Evolutionary conservation across 92 coral and sea anemone genomes (phyloP), one percentile per base, ranked within the genome.

Genomic region (Porites lobata): DNA sequence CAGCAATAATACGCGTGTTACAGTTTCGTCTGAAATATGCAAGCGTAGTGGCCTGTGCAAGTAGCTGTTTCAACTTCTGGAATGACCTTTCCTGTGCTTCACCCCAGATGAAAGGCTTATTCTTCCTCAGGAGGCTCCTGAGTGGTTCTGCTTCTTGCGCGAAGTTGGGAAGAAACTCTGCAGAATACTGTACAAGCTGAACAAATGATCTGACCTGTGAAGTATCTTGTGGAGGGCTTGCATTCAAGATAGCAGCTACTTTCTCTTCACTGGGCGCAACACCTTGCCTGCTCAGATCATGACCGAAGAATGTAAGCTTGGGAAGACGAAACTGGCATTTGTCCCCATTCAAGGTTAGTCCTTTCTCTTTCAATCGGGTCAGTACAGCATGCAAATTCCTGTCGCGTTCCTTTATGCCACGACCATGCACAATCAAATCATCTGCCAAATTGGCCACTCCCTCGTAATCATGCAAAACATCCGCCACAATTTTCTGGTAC

Each of bases 251-350:
- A 14, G 89, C 86, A 6, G 94, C 88, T 14, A 87, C 80, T 38
- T 91, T 87, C 65, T 91, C 91, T 66, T 91, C 91, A 63, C 88
- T 24, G 29, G 89, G 91, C 22, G 91, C 18, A 4, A 91, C 81
- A n/a, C 83, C 89, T 7, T 83, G 52, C 17, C 20, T 59, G 67
- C 91, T 82, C 59, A 87, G 78, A 24, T 91, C 89, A 73, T 82
- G 94, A 22, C 91, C 88, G 52, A 86, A 91, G 57, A 91, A 91
- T 24, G 26, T 24, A 24, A 24, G 26, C 26, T 24, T 24, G 26
- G 26, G 26, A 24, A 24, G 1, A 24, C 93, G 73, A 78, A 90
- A 90, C 77, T 85, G 93, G 68, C 90, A 90, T 62, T 90, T 90
- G 8, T 75, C 77, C 1, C 75, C 87, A 72, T 90, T 79, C 32